phyloP scores from a whole-genome alignment of 2,888 invertebrate genomes.

The Orthosia gothica region DNA sequence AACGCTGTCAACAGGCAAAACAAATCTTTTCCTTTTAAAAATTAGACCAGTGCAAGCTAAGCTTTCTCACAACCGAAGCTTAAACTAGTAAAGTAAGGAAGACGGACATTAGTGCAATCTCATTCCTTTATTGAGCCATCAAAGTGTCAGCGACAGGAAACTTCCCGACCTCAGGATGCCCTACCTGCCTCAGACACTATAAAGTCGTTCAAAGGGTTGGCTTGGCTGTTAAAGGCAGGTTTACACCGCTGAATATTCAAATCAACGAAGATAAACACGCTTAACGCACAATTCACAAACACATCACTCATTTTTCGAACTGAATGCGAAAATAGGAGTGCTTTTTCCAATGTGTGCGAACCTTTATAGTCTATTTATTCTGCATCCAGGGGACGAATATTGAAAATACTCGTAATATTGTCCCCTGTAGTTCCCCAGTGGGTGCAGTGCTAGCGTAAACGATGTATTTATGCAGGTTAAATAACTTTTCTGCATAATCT shows the following conservation, averaged over 20 bases:
- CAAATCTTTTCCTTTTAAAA: not conserved
- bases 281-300: constrained; percentile 5
- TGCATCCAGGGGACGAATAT: constrained; percentile 37
- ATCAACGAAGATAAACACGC: constrained; percentile 4
- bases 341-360: not conserved
- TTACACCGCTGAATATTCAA: constrained; percentile 15
- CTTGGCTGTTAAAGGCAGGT: too few relatives aligned
- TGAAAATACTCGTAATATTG: constrained; percentile 46
- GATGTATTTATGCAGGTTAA: constrained; percentile 47
- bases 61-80: not conserved
- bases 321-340: not conserved
- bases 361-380: constrained; percentile 36
- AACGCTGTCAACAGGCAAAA: not conserved
- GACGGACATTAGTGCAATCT: constrained; percentile 60
- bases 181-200: constrained; percentile 25
- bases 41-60: not conserved
- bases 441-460: constrained; percentile 29
- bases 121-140: constrained; percentile 63
- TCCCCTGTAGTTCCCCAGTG: constrained; percentile 24
- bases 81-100: constrained; percentile 5
- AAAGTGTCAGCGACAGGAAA: constrained; percentile 67
- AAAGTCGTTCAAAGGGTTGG: too few relatives aligned
- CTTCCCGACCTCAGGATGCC: constrained; percentile 34
- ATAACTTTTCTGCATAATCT: constrained; percentile 54
- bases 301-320: constrained; percentile 13